Conservation (phyloP, 2,113 vertebrate genomes). For the Mustelus asterias region DNA sequence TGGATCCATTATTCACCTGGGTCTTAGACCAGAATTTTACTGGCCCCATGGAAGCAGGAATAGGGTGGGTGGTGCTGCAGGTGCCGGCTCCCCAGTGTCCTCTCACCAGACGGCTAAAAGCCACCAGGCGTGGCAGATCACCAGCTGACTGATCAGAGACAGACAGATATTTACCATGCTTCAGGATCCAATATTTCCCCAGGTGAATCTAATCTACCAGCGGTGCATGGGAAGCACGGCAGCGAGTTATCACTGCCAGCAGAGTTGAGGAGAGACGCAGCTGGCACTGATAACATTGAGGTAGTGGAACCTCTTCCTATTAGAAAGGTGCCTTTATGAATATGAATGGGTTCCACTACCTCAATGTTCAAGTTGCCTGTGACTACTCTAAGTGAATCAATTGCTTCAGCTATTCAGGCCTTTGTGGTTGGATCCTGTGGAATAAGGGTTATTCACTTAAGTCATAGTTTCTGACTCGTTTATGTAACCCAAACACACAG, state of each 20-base stretch:
- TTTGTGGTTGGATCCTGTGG: too few relatives aligned
- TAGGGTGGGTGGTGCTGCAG: too few relatives aligned
- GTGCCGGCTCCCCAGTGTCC: background rate
- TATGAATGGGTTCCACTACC: too few relatives aligned
- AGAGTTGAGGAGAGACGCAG: background rate
- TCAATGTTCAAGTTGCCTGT: too few relatives aligned
- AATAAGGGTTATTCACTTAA: too few relatives aligned
- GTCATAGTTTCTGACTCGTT: too few relatives aligned
- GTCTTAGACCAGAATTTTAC: background rate
- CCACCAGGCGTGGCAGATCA: background rate
- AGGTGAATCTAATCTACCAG: background rate
- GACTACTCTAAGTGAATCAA: too few relatives aligned
- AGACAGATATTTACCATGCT: background rate
- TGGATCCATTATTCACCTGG: background rate
- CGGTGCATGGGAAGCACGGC: background rate
- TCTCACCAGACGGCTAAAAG: background rate
- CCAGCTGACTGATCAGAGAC: background rate
- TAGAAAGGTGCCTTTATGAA: too few relatives aligned
- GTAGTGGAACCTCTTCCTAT: too few relatives aligned
- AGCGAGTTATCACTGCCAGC: background rate
- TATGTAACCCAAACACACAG: too few relatives aligned
- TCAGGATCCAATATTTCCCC: background rate
- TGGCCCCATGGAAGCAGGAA: background rate
- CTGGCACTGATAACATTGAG: too few relatives aligned
- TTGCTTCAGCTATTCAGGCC: too few relatives aligned